Conservation (phyloP, 2,113 vertebrate genomes). For the Vidua macroura region DNA sequence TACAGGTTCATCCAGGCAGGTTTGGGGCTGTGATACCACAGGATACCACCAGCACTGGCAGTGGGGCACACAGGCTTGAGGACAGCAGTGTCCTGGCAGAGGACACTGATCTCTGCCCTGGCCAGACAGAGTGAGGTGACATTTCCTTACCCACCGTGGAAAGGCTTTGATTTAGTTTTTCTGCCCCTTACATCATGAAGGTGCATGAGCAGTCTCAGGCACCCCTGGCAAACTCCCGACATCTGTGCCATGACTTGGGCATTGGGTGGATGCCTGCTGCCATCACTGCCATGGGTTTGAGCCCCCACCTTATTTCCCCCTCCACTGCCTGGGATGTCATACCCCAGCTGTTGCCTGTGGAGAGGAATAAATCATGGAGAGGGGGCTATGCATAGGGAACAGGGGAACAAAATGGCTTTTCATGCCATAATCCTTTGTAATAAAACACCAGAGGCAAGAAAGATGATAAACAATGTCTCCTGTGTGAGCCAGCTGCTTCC, state of each 20-base stretch:
- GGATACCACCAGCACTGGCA: not conserved
- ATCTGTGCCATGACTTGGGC: rapidly evolving
- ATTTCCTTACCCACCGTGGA: not conserved
- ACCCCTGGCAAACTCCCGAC: not conserved
- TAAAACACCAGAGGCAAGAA: conserved; percentile 8
- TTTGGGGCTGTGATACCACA: not conserved
- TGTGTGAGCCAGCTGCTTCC: conserved; percentile 58
- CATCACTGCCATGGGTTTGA: not conserved
- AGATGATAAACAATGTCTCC: conserved; percentile 29
- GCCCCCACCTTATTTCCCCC: not conserved
- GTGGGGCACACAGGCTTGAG: not conserved
- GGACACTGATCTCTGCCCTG: not conserved
- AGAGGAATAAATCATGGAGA: not conserved
- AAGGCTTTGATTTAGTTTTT: not conserved
- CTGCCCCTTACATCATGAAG: not conserved
- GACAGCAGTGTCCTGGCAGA: not conserved
- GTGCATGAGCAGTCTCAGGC: not conserved
- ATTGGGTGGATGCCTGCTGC: not conserved
- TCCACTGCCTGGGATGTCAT: not conserved
- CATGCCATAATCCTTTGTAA: conserved; percentile 50
- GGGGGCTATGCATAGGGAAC: not conserved
- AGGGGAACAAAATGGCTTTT: conserved; percentile 53
- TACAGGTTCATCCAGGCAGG: not conserved
- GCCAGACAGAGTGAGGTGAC: not conserved
- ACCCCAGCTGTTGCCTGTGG: not conserved